Conservation (phyloP, 2,888 invertebrate species). For the Crossocerus cetratus region DNA sequence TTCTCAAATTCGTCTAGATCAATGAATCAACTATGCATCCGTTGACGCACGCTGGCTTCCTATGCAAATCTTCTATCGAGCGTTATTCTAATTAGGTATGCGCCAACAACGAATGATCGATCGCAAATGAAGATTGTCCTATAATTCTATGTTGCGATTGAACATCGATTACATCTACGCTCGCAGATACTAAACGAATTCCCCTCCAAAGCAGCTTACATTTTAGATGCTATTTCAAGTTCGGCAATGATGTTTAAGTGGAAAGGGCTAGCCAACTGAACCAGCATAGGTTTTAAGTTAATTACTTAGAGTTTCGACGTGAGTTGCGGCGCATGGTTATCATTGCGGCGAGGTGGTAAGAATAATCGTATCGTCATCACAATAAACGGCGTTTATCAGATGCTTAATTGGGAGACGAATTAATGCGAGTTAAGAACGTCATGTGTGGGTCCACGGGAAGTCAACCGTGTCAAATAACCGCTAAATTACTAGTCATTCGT, state of each 20-base stretch:
- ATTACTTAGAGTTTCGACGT: no score
- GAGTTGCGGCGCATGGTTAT: no score
- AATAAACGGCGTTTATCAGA: not conserved
- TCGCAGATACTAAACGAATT: not conserved
- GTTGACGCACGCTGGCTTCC: no score
- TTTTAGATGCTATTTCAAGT: not conserved
- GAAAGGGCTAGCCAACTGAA: not conserved
- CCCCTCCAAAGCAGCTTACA: not conserved
- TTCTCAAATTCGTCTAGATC: no score
- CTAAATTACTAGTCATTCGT: not conserved
- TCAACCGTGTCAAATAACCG: not conserved
- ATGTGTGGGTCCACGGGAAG: not conserved
- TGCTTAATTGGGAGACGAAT: slow-evolving; percentile 4
- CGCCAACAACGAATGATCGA: no score
- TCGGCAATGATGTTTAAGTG: not conserved
- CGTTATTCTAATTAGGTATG: no score
- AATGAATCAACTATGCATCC: no score
- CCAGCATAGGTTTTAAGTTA: not conserved
- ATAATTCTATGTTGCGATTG: no score
- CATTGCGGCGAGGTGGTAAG: no score
- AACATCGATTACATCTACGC: not conserved
- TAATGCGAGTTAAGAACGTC: not conserved
- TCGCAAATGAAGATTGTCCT: no score
- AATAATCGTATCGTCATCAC: not conserved
- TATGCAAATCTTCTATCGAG: no score